A percentile compares a stretch with the other conserved stretches of the same genome.
phyloP scores from a whole-genome alignment of 2,888 invertebrate species.

The Lottia gigantea region DNA sequence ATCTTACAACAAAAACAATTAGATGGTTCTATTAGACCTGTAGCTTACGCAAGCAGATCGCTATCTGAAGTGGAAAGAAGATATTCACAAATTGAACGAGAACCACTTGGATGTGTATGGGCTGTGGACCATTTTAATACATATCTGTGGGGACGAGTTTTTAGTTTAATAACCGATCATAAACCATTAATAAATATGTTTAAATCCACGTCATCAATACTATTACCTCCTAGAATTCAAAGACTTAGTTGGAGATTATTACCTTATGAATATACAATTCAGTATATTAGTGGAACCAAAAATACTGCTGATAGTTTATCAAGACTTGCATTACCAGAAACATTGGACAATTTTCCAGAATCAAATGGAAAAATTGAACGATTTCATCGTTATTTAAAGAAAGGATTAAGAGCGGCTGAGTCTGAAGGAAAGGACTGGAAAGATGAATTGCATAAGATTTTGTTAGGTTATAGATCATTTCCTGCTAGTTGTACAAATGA shows the following conservation, averaged over 20 bases:
- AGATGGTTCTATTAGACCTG: slow-evolving; percentile 17
- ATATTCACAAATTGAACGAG: slow-evolving; percentile 47
- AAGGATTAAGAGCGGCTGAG: too few relatives aligned
- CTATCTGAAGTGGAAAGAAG: slow-evolving; percentile 38
- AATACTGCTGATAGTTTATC: slow-evolving; percentile 41
- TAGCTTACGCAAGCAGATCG: slow-evolving; percentile 38
- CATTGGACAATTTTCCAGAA: too few relatives aligned
- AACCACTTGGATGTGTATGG: slow-evolving; percentile 47
- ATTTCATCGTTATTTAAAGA: too few relatives aligned
- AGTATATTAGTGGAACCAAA: slow-evolving; percentile 36
- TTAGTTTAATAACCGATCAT: slow-evolving; percentile 43
- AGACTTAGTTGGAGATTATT: slow-evolving; percentile 30
- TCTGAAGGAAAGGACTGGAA: too few relatives aligned
- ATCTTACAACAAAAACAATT: slow-evolving; percentile 36
- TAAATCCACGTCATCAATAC: slow-evolving; percentile 35
- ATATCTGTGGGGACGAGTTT: slow-evolving; percentile 43
- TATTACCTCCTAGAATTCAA: slow-evolving; percentile 25
- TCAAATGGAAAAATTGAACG: too few relatives aligned
- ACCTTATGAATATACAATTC: slow-evolving; percentile 29
- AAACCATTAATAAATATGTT: slow-evolving; percentile 49
- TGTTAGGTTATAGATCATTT: too few relatives aligned
- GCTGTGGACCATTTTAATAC: slow-evolving; percentile 48
- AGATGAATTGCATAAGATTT: too few relatives aligned
- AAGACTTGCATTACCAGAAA: slow-evolving; percentile 32
- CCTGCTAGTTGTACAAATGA: too few relatives aligned